Base-by-base conservation (phyloP, 2,113 vertebrate genomes). In the Dolichotis patagonum region DNA sequence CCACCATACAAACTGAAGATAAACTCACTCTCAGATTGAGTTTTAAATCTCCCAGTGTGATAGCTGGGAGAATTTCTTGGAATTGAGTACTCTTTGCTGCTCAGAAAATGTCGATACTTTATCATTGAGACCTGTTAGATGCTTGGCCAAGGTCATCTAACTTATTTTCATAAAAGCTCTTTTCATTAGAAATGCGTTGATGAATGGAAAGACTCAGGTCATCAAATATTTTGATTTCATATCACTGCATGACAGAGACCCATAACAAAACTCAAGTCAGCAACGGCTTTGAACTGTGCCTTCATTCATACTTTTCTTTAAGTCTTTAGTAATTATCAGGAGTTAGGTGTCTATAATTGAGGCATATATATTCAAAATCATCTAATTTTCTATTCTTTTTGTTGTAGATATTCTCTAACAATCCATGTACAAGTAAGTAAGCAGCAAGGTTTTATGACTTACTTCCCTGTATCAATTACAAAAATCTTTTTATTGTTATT, bases 171-270 rank as follows among this genome's bases (percentile, higher is more conserved):
- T 83, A 90, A 95, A 88, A 56, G 11, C 65, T 89, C 28, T 95
- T 96, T 91, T 87, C 87, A 14, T 28, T 97, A 28, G 16, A 83
- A 98, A 54, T 56, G 54, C 1, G 94, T 10, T 75, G n/a, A 96
- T 96, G 96, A 98, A 90, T 43, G 26, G 85, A 98, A 97, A 97
- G 87, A 97, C 49, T 43, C 1, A 0, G 62, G 1, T 90, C 93
- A 69, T 97, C 97, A 98, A 97, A 98, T 97, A 96, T 95, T 98
- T 97, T 88, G 26, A 87, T 97, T 98, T 97, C 75, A 71, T 85
- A 43, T 97, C 69, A 93, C 67, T 95, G 35, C 16, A 85, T 97
- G 81, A 97, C 41, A 98, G 49, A 97, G 41, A 88, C 63, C 11
- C 93, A 19, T 54, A 95, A 95, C 1, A 98, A 85, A 35, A 43